These are phyloP conservation scores for Characodon lateralis DNA, from an alignment of 2,797 vertebrate species.

Conservation along the genomic window DNA sequence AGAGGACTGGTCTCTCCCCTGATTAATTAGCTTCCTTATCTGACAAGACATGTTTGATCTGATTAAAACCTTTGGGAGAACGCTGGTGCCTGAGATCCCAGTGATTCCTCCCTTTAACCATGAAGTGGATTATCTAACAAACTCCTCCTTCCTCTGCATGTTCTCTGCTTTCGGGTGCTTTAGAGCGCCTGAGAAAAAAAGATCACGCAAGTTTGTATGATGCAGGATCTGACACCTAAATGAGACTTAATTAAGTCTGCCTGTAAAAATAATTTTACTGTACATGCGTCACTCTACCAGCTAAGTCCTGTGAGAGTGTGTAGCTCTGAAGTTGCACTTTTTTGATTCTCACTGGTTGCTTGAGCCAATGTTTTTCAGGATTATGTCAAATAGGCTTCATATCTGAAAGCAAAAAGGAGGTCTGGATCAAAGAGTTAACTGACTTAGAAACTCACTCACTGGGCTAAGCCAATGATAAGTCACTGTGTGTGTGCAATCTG, in stretches of 20 bases:
- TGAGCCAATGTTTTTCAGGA: constrained; percentile 65
- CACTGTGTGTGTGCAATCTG: constrained; percentile 6
- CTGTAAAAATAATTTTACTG: constrained; percentile 51
- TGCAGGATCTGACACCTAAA: constrained; percentile 60
- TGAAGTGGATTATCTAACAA: constrained; percentile 58
- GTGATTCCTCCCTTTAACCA: constrained; percentile 51
- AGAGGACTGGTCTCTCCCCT: constrained; percentile 58
- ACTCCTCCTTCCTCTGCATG: constrained; percentile 41
- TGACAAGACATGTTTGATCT: constrained; percentile 77
- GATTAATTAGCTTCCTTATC: constrained; percentile 79
- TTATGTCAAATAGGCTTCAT: constrained; percentile 69
- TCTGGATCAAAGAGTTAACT: constrained; percentile 70
- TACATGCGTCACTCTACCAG: constrained; percentile 62
- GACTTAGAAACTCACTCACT: constrained; percentile 48
- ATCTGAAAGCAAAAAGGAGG: constrained; percentile 59
- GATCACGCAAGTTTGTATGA: constrained; percentile 50
- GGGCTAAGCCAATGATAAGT: constrained; percentile 55
- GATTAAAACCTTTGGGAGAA: constrained; percentile 72
- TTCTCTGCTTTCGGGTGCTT: constrained; percentile 40
- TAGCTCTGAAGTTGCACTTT: constrained; percentile 49
- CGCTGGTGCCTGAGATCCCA: constrained; percentile 24
- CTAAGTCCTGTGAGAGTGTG: constrained; percentile 52
- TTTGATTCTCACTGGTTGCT: constrained; percentile 55
- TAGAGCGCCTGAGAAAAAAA: constrained; percentile 13
- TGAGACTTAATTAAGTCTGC: constrained; percentile 74